phyloP scores from a whole-genome alignment of 2,113 vertebrate species.

The Lichenostomus cassidix region DNA sequence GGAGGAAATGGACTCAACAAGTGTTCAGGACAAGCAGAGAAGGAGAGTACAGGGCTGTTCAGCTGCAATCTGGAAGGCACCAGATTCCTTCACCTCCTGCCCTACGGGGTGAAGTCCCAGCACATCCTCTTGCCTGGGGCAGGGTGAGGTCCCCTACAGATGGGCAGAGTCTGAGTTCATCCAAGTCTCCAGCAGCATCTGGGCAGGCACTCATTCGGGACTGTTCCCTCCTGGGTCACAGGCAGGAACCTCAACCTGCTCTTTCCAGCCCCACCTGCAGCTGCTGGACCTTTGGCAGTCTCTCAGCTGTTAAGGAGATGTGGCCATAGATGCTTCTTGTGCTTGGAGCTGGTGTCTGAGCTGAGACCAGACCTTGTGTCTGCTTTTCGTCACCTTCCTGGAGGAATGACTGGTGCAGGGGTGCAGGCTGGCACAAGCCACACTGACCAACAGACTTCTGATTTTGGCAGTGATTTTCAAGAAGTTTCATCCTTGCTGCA shows the following conservation, averaged over 20 bases:
- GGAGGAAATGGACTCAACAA: neutral
- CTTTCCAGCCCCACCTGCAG: neutral
- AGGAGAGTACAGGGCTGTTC: neutral
- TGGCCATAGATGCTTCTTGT: neutral
- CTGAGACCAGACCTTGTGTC: neutral
- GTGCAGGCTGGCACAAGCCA: neutral
- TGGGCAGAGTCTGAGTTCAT: neutral
- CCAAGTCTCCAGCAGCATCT: neutral
- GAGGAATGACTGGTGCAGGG: neutral
- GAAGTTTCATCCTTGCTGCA: neutral
- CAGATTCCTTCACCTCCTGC: too few species aligned
- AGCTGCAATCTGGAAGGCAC: neutral
- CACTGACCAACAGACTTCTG: neutral
- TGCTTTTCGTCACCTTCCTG: neutral
- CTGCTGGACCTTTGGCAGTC: neutral
- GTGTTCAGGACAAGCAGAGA: neutral
- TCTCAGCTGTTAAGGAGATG: neutral
- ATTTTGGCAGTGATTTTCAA: accelerated
- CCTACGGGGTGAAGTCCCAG: neutral
- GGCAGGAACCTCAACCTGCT: neutral
- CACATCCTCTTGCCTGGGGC: accelerated
- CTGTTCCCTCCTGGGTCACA: neutral
- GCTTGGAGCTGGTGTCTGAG: neutral
- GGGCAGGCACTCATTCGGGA: neutral
- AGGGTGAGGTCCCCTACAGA: neutral